These are phyloP conservation scores for Acleris holmiana DNA, from an alignment of 2,888 invertebrate species.

Conservation along the genomic window DNA sequence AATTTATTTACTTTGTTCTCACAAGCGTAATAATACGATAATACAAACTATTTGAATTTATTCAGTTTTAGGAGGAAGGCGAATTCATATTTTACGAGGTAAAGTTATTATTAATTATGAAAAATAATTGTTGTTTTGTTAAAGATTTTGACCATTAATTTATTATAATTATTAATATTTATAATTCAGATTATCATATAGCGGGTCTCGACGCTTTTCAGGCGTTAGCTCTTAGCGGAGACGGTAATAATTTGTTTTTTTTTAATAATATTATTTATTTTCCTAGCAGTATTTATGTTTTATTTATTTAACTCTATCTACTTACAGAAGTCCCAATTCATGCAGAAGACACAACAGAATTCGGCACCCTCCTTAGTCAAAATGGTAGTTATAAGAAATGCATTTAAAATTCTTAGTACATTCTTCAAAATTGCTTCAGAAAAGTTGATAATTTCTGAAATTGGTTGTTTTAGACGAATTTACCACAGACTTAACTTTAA, in stretches of 20 bases:
- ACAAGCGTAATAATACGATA: too few species aligned
- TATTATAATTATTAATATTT: background rate
- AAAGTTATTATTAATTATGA: slow-evolving; percentile 10
- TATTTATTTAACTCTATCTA: background rate
- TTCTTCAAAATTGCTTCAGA: too few species aligned
- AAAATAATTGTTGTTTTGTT: too few species aligned
- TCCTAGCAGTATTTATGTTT: background rate
- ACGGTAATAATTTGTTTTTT: slow-evolving; percentile 55
- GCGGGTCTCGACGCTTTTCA: slow-evolving; percentile 66
- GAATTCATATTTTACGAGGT: slow-evolving; percentile 56
- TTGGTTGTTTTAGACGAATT: background rate
- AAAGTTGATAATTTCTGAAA: too few species aligned
- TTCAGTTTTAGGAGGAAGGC: slow-evolving; percentile 52
- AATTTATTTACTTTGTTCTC: background rate
- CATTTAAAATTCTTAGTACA: too few species aligned
- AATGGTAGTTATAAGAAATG: too few species aligned
- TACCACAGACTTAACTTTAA: slow-evolving; percentile 8
- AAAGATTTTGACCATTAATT: too few species aligned
- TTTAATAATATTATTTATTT: too few species aligned
- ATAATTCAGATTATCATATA: slow-evolving; percentile 58
- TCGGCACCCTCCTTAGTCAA: too few species aligned
- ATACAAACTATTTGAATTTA: slow-evolving; percentile 9
- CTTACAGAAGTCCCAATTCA: background rate
- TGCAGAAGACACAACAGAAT: too few species aligned
- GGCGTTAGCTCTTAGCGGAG: slow-evolving; percentile 63